Conservation (phyloP, 2,888 invertebrate genomes). For the Anorthoa munda region DNA sequence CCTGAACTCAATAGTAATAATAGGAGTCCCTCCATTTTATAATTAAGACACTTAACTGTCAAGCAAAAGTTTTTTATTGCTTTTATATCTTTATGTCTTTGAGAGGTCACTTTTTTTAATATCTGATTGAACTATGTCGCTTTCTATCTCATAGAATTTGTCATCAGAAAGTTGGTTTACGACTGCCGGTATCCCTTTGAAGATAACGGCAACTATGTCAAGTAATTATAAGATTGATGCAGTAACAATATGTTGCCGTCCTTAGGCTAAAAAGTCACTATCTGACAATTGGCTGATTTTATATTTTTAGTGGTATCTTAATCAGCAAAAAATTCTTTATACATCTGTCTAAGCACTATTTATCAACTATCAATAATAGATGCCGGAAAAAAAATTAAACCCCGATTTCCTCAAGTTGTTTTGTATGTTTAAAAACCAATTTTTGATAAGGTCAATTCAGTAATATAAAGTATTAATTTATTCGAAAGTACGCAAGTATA, state of each 20-base stretch:
- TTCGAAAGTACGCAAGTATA: too few species aligned
- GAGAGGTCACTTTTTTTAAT: background rate
- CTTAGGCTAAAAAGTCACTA: too few species aligned
- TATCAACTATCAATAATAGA: too few species aligned
- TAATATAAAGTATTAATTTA: too few species aligned
- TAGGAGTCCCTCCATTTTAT: background rate
- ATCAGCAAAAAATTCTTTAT: too few species aligned
- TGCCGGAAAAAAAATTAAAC: too few species aligned
- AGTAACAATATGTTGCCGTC: background rate
- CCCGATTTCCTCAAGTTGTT: too few species aligned
- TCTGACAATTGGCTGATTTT: too few species aligned
- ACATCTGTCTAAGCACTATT: too few species aligned
- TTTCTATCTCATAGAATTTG: conserved; percentile 14
- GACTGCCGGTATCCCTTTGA: conserved; percentile 9
- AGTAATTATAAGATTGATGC: conserved; percentile 21
- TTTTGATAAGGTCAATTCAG: too few species aligned
- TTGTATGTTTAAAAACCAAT: too few species aligned
- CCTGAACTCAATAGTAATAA: background rate
- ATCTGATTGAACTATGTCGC: background rate
- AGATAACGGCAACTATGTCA: conserved; percentile 4
- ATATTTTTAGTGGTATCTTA: too few species aligned
- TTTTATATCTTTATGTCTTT: background rate
- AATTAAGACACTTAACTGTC: background rate
- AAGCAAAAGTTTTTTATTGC: background rate
- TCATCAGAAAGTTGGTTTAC: conserved; percentile 20